These are phyloP conservation scores for Euphydryas editha DNA, from an alignment of 2,888 invertebrate genomes.

Conservation along the genomic window DNA sequence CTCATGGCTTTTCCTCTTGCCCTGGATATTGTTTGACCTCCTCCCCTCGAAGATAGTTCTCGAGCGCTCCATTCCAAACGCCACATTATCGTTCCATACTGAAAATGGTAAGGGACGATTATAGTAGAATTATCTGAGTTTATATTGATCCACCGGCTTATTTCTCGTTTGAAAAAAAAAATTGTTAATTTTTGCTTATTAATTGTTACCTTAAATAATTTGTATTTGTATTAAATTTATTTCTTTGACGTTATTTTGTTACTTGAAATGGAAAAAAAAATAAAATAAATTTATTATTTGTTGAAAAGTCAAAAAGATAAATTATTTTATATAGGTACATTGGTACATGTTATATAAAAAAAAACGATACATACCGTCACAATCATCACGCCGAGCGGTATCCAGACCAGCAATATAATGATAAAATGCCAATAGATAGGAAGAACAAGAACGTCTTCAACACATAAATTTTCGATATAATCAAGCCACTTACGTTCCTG, in stretches of 20 bases:
- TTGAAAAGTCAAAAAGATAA: no score
- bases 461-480: constrained; percentile 89
- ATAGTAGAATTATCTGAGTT: no score
- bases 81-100: constrained; percentile 74
- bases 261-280: no score
- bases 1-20: constrained; percentile 88
- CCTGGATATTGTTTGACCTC: constrained; percentile 82
- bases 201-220: no score
- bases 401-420: constrained; percentile 89
- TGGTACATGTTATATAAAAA: no score
- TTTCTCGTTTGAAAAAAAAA: no score
- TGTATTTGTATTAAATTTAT: no score
- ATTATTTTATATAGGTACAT: no score
- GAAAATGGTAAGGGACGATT: background rate
- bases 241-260: no score
- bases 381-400: constrained; percentile 89
- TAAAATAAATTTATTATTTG: no score
- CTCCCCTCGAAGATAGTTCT: constrained; percentile 84
- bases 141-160: no score
- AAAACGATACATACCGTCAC: constrained; percentile 85
- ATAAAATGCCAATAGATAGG: constrained; percentile 92
- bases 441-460: constrained; percentile 85
- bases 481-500: constrained; percentile 90
- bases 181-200: no score
- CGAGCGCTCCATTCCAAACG: constrained; percentile 87